A percentile compares a stretch with the other conserved stretches of the same genome.
phyloP scores from a whole-genome alignment of 2,797 vertebrate species.

The Balearica regulorum region DNA sequence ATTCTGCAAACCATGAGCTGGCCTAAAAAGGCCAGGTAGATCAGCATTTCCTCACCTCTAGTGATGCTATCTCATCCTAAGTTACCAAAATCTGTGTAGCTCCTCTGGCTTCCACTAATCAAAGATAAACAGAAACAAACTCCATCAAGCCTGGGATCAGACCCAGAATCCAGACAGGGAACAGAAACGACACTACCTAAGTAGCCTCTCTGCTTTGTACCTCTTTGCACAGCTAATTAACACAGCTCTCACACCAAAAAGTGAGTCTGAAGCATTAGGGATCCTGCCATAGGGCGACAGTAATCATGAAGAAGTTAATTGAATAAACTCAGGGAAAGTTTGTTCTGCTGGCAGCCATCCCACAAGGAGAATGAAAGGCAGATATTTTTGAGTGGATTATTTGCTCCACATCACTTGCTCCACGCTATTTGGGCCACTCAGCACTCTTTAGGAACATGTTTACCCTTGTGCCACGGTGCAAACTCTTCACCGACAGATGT shows the following conservation, averaged over 20 bases:
- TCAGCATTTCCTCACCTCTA: background rate
- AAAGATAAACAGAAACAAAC: background rate
- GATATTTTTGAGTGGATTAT: background rate
- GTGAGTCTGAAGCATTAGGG: background rate
- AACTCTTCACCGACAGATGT: background rate
- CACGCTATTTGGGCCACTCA: background rate
- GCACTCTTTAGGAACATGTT: background rate
- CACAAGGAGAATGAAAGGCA: background rate
- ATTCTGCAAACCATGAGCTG: background rate
- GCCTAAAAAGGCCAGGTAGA: background rate
- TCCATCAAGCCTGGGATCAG: background rate
- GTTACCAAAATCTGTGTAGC: background rate
- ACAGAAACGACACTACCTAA: background rate
- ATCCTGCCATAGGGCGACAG: background rate
- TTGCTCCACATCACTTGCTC: background rate
- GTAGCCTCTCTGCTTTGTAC: background rate
- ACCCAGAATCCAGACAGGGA: background rate
- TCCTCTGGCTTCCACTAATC: background rate
- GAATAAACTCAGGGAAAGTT: background rate
- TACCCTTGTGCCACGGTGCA: background rate
- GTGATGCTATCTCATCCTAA: background rate
- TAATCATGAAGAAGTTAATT: constrained; percentile 40
- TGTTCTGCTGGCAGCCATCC: background rate
- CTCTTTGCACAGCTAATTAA: constrained; percentile 16
- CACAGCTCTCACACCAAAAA: background rate